These are phyloP conservation scores for Pyrgilauda ruficollis DNA, from an alignment of 2,113 vertebrate species.

Conservation along the genomic window DNA sequence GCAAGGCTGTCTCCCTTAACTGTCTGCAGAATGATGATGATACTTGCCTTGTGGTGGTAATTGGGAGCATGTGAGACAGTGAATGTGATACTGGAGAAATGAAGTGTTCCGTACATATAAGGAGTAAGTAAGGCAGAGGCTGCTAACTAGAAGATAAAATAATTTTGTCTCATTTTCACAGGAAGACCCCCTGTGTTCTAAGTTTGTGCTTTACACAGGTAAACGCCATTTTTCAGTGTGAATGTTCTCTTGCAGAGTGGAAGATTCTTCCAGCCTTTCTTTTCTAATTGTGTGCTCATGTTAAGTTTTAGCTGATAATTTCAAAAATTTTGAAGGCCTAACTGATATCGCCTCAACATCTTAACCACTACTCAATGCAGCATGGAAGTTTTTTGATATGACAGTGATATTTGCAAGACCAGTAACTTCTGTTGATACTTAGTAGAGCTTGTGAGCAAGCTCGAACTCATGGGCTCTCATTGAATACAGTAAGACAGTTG, in stretches of 20 bases:
- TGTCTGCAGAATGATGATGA: constrained; percentile 16
- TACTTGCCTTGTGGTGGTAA: constrained; percentile 17
- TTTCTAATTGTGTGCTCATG: background rate
- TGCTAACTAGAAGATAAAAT: background rate
- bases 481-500: background rate
- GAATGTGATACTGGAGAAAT: background rate
- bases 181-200: background rate
- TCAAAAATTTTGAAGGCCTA: background rate
- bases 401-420: background rate
- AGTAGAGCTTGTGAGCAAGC: background rate
- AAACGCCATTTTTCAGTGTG: background rate
- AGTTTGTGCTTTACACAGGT: background rate
- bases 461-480: background rate
- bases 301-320: background rate
- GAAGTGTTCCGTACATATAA: background rate
- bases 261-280: background rate
- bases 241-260: background rate
- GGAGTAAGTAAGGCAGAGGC: background rate
- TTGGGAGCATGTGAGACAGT: constrained; percentile 30
- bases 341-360: background rate
- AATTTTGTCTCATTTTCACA: background rate
- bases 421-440: background rate
- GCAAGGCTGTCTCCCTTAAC: constrained; percentile 31
- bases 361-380: background rate
- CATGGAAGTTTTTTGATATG: background rate